phyloP scores from a whole-genome alignment of 1,140 invertebrate genomes.

The Dendroctonus ponderosae region DNA sequence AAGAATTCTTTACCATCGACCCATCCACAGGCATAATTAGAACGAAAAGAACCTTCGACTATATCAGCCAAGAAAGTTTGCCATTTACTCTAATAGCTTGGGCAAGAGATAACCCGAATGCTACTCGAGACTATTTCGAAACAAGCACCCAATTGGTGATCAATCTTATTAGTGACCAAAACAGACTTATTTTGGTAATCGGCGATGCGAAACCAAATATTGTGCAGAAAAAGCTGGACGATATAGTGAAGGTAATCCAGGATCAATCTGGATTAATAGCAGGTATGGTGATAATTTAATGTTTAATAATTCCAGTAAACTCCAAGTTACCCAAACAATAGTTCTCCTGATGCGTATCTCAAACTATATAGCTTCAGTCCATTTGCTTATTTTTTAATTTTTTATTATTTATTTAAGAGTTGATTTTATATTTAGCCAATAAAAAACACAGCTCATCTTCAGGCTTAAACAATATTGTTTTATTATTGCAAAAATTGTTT shows the following conservation, averaged over 20 bases:
- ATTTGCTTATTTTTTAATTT: conserved; percentile 1
- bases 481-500: no score
- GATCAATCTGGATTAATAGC: conserved; percentile 69
- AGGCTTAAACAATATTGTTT: no score
- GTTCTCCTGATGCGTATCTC: no score
- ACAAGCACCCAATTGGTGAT: conserved; percentile 55
- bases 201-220: conserved; percentile 70
- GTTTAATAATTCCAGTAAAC: no score
- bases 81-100: conserved; percentile 74
- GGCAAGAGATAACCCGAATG: conserved; percentile 72
- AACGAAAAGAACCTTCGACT: conserved; percentile 69
- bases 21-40: conserved; percentile 69
- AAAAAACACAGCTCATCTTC: no score
- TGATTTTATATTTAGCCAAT: no score
- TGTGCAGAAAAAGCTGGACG: conserved; percentile 63
- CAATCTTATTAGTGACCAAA: conserved; percentile 66
- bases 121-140: conserved; percentile 59
- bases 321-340: no score
- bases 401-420: no score
- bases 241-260: conserved; percentile 68
- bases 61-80: conserved; percentile 59
- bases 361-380: not conserved
- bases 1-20: conserved; percentile 74
- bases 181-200: conserved; percentile 77
- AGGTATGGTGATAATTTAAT: conserved; percentile 2